Base-by-base conservation (phyloP, 2,888 invertebrate genomes). In the Agonopterix heracliana region DNA sequence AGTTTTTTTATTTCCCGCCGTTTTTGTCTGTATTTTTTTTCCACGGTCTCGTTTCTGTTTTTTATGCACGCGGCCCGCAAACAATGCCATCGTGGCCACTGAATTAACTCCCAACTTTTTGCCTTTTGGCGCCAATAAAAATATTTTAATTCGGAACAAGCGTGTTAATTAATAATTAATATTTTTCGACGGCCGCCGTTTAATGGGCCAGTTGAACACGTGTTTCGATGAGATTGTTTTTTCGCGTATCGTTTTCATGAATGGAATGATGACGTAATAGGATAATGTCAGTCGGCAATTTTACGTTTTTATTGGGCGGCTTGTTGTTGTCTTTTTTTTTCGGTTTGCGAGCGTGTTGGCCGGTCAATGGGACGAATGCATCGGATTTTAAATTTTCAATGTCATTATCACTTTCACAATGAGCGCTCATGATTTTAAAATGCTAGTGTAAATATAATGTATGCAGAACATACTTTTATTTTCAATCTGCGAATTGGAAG, bases 231-330 rank as follows among this genome's bases (percentile, higher is more conserved):
- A 74, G 80, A 86, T 86, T 86, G 86, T 82, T 82, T 82, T 81
- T 79, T 78, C 78, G 70, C 75, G 76, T 71, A 71, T 77, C 82
- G 81, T 80, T 82, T 80, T 81, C 81, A 85, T 87, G 87, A 88
- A 88, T 88, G 88, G 68, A 79, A 78, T 82, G 84, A 85, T 87
- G 87, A 87, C 86, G 87, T 87, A 86, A 86, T 88, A 83, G 86
- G 83, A 86, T 87, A 86, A 87, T 86, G 85, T 84, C 84, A 82
- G 79, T 71, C 72, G 79, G 78, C 75, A 78, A 84, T 87, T 87
- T 86, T 77, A 83, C 85, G 81, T 88, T 86, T 87, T 87, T 87
- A 87, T 87, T 86, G 83, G 69, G 26, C 65, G 65, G 71, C 72
- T 74, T 76, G 81, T 74, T 77, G 75, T 77, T 77, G 76, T 64